phyloP scores from a whole-genome alignment of 1,140 invertebrate species.

The Conopomorpha cramerella region DNA sequence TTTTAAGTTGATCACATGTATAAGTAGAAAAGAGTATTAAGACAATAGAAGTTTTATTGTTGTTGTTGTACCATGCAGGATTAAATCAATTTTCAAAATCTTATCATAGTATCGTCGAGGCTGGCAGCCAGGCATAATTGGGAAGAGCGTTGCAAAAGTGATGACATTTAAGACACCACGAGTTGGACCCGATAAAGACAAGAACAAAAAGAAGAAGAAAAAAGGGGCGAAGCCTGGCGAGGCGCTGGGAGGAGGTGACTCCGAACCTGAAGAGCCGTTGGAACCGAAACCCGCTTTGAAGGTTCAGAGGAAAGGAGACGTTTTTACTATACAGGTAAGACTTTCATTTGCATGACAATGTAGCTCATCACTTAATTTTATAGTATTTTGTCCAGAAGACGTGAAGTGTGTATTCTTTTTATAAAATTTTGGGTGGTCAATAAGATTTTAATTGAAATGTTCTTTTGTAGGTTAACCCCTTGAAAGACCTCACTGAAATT shows the following conservation, averaged over 20 bases:
- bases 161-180: constrained; percentile 50
- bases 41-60: too few species aligned
- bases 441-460: constrained; percentile 2
- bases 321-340: constrained; percentile 58
- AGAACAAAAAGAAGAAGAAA: constrained; percentile 44
- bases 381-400: too few species aligned
- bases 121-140: constrained; percentile 61
- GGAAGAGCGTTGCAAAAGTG: constrained; percentile 51
- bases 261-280: constrained; percentile 41
- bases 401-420: too few species aligned
- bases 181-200: constrained; percentile 33
- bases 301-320: constrained; percentile 61
- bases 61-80: too few species aligned
- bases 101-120: constrained; percentile 46
- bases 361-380: too few species aligned
- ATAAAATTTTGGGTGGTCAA: too few species aligned
- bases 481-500: constrained; percentile 57
- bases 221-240: constrained; percentile 23
- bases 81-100: too few species aligned
- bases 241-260: constrained; percentile 30
- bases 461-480: constrained; percentile 48
- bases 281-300: constrained; percentile 58
- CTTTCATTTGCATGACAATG: constrained; percentile 1
- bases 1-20: too few species aligned
- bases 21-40: too few species aligned